A percentile compares a stretch with the other conserved stretches of the same genome.
Evolutionary conservation across 2,113 vertebrate genomes (phyloP).

Genomic region (Todiramphus chloris): DNA sequence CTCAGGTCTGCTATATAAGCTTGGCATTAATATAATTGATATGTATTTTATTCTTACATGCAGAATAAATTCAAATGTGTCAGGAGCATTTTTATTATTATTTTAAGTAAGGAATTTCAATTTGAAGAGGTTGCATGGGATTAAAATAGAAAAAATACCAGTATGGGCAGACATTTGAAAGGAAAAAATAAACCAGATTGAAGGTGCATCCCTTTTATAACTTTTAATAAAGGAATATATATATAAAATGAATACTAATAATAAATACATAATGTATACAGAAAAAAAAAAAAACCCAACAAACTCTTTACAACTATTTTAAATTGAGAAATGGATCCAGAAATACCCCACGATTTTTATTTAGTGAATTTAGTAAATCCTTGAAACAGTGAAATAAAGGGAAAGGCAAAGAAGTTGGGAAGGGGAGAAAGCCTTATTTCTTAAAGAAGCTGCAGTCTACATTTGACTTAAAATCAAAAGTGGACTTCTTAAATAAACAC

Average conservation of each 20-base stretch:
- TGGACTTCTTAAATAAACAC: background rate
- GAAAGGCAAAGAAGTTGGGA: background rate
- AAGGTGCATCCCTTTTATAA: background rate
- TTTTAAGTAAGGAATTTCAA: background rate
- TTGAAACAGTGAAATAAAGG: background rate
- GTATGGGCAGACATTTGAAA: background rate
- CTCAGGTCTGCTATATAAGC: accelerated
- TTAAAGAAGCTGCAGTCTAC: background rate
- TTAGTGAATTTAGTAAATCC: background rate
- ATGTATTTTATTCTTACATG: background rate
- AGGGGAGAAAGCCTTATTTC: background rate
- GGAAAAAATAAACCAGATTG: background rate
- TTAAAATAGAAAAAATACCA: background rate
- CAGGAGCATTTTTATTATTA: background rate
- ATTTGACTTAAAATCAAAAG: background rate
- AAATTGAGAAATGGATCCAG: background rate
- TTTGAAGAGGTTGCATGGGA: background rate
- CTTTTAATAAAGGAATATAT: background rate
- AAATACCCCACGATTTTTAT: background rate
- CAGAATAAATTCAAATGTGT: background rate
- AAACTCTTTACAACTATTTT: background rate
- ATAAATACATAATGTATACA: background rate
- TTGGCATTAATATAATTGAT: background rate
- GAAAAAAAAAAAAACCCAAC: background rate
- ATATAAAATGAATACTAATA: background rate